phyloP scores from a whole-genome alignment of 2,888 invertebrate genomes.

The Watsonalla cultraria region DNA sequence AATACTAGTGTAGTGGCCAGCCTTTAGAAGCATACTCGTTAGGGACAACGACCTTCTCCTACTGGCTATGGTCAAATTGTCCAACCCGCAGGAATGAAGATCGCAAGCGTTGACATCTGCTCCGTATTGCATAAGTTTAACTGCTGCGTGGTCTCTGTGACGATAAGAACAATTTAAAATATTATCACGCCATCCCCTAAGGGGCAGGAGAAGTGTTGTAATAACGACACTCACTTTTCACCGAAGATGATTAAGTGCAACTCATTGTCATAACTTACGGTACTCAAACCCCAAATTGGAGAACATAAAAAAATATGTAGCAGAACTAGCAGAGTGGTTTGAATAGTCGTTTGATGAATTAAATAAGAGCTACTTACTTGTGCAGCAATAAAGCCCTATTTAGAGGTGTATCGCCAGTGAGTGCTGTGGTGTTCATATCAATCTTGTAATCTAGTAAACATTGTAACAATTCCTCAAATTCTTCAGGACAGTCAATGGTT shows the following conservation, averaged over 20 bases:
- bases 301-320: neutral
- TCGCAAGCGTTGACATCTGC: conserved; percentile 81
- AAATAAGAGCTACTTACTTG: conserved; percentile 43
- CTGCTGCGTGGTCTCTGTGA: conserved; percentile 70
- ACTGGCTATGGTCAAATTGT: conserved; percentile 77
- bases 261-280: too few species aligned
- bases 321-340: neutral
- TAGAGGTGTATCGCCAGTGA: conserved; percentile 73
- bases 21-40: conserved; percentile 58
- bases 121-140: conserved; percentile 79
- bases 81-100: conserved; percentile 73
- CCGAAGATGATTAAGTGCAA: too few species aligned
- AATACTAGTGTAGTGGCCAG: conserved; percentile 46
- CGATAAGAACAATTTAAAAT: neutral
- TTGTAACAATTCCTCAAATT: conserved; percentile 74
- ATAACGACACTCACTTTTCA: too few species aligned
- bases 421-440: conserved; percentile 61
- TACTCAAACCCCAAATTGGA: neutral
- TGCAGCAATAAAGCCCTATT: conserved; percentile 72
- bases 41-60: conserved; percentile 46
- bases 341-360: neutral
- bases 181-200: neutral
- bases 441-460: conserved; percentile 64
- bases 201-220: too few species aligned
- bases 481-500: conserved; percentile 64